phyloP scores from a whole-genome alignment of 2,797 vertebrate species.

The Lithobates pipiens region DNA sequence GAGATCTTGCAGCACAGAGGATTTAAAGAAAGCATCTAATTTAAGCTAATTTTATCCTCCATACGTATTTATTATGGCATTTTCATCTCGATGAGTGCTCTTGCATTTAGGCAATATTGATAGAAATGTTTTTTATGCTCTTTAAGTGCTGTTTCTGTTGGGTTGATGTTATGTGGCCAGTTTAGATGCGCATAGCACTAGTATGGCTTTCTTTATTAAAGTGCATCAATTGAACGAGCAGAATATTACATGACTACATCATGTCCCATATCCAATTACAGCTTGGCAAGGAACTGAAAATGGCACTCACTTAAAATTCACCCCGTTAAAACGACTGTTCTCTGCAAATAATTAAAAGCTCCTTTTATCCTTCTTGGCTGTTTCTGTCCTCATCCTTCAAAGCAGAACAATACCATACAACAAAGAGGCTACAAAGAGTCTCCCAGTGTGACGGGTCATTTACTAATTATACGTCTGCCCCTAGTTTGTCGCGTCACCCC shows the following conservation, averaged over 20 bases:
- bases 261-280: constrained; percentile 1
- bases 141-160: not conserved
- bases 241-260: constrained; percentile 8
- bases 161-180: not conserved
- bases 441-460: constrained; percentile 9
- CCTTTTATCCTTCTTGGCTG: constrained; percentile 65
- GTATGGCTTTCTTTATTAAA: not conserved
- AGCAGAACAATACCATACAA: constrained; percentile 41
- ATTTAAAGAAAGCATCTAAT: not conserved
- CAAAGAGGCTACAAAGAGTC: not conserved
- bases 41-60: not conserved
- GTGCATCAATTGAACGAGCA: constrained; percentile 6
- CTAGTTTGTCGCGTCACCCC: not conserved
- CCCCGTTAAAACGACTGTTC: constrained; percentile 61
- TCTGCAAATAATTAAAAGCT: constrained; percentile 66
- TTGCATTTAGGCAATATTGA: not conserved
- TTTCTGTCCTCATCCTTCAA: constrained; percentile 63
- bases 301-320: constrained; percentile 45
- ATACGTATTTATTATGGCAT: not conserved
- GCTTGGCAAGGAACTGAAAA: constrained; percentile 4
- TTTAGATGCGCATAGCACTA: not conserved
- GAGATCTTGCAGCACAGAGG: not conserved
- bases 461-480: constrained; percentile 18
- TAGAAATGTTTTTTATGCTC: not conserved
- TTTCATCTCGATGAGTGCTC: not conserved